Evolutionary conservation across 2,888 invertebrate genomes (phyloP), one percentile per base, ranked within the genome.

Genomic region (Schizotus pectinicornis): DNA sequence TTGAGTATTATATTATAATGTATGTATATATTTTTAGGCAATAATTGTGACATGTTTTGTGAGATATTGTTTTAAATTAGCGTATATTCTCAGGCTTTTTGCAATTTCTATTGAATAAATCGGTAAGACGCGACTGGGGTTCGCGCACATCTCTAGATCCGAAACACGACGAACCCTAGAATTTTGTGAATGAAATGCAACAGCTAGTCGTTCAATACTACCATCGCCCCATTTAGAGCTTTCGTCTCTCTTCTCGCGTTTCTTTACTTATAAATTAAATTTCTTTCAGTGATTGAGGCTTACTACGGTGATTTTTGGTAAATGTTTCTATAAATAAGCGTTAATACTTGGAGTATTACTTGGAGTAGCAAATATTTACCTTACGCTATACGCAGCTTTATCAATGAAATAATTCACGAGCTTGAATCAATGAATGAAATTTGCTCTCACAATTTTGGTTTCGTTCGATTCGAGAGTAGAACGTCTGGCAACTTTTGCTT

Each of bases 121-220:
- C 5, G 22, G 22, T 22, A 22, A 22, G 22, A 47, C 30, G 12
- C 31, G 34, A 48, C 31, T 54, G 39, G 33, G 12, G 43, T 33
- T 57, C 55, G 51, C 45, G 8, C 57, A 42, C 57, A 61, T 51
- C 58, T 55, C 57, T 61, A 54, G 51, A 35, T 13, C 8, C 41
- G 45, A 31, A 59, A 55, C 57, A 55, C 57, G 61, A 61, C 53
- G 56, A 65, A 65, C 64, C 60, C 62, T 60, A 55, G 67, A 69
- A 70, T 67, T 71, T 73, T 72, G 72, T 73, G 73, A 73, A 73
- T 73, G 73, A 70, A 73, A 73, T 72, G 73, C 73, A 73, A 73
- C 73, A 73, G 73, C 73, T 73, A 70, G 71, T 69, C 73, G 71
- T 67, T 72, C 71, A 67, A 68, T 69, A 67, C 68, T 62, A 65